Percentiles rank a stretch among this genome's conserved stretches.
Evolutionary conservation across 2,113 vertebrate genomes (phyloP).

Genomic region (Menidia beryllina): DNA sequence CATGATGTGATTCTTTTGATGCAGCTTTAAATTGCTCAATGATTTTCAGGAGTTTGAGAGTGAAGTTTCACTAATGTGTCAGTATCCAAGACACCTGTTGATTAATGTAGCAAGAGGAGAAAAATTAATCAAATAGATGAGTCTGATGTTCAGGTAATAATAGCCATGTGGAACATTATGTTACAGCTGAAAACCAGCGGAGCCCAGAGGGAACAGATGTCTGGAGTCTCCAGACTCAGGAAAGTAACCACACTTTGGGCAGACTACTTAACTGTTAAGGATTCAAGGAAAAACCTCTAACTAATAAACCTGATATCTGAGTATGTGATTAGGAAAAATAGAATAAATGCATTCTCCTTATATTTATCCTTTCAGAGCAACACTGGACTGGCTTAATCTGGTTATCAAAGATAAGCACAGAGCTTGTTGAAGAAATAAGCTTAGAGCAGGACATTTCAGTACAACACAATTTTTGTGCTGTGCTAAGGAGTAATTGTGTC

Average conservation of each 20-base stretch:
- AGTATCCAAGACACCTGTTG: constrained; percentile 13
- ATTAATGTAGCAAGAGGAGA: constrained; percentile 2
- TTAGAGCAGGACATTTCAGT: not conserved
- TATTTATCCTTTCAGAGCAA: too few relatives aligned
- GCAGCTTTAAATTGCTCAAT: not conserved
- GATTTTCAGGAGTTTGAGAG: not conserved
- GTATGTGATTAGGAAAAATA: too few relatives aligned
- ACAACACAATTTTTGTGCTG: not conserved
- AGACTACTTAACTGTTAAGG: too few relatives aligned
- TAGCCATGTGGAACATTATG: not conserved
- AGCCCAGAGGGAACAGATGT: constrained; percentile 2
- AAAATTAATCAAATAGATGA: constrained; percentile 11
- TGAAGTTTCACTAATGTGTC: not conserved
- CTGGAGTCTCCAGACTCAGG: not conserved
- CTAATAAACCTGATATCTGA: too few relatives aligned
- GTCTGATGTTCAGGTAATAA: not conserved
- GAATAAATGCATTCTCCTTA: too few relatives aligned
- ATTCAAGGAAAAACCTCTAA: too few relatives aligned
- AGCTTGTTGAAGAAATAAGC: too few relatives aligned
- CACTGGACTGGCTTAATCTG: too few relatives aligned
- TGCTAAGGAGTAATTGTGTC: not conserved
- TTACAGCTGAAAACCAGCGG: not conserved
- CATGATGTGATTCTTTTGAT: not conserved
- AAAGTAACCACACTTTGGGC: too few relatives aligned
- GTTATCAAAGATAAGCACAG: not conserved